Evolutionary conservation across 2,797 vertebrate species (phyloP).

Genomic region (Bufotes viridis): DNA sequence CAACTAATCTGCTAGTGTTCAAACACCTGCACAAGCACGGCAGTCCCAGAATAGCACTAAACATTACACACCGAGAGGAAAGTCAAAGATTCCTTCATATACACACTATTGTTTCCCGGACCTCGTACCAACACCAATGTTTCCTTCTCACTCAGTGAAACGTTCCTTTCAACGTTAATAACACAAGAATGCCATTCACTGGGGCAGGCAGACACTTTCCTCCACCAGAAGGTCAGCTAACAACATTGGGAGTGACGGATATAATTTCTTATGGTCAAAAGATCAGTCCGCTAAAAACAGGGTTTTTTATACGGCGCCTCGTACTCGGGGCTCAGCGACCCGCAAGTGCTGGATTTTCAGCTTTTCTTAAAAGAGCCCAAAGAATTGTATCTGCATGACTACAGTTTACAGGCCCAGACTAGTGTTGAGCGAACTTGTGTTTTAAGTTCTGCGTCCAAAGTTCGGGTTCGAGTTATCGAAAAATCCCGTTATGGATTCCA

Average conservation of each 20-base stretch:
- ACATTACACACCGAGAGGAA: slow-evolving; percentile 60
- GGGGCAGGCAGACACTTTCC: slow-evolving; percentile 39
- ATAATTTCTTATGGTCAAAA: slow-evolving; percentile 27
- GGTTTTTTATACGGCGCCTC: not conserved
- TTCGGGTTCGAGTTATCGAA: too few species aligned
- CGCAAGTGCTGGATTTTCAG: not conserved
- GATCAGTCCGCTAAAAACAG: slow-evolving; percentile 41
- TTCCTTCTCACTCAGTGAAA: slow-evolving; percentile 41
- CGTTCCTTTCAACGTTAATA: slow-evolving; percentile 48
- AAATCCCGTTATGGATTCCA: too few species aligned
- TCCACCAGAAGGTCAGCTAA: slow-evolving; percentile 24
- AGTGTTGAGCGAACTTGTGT: too few species aligned
- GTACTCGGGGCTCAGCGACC: not conserved
- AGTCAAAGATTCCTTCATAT: slow-evolving; percentile 58
- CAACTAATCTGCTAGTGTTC: slow-evolving; percentile 67
- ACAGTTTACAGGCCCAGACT: not conserved
- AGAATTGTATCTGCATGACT: not conserved
- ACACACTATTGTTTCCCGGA: slow-evolving; percentile 48
- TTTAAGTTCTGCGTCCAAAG: too few species aligned
- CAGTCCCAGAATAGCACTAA: slow-evolving; percentile 60
- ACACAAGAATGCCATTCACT: slow-evolving; percentile 48
- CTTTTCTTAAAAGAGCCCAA: slow-evolving; percentile 1
- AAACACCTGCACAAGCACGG: slow-evolving; percentile 72
- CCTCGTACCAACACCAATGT: slow-evolving; percentile 52
- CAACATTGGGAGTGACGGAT: not conserved